phyloP scores from a whole-genome alignment of 2,113 vertebrate genomes.

The Hippotragus niger region DNA sequence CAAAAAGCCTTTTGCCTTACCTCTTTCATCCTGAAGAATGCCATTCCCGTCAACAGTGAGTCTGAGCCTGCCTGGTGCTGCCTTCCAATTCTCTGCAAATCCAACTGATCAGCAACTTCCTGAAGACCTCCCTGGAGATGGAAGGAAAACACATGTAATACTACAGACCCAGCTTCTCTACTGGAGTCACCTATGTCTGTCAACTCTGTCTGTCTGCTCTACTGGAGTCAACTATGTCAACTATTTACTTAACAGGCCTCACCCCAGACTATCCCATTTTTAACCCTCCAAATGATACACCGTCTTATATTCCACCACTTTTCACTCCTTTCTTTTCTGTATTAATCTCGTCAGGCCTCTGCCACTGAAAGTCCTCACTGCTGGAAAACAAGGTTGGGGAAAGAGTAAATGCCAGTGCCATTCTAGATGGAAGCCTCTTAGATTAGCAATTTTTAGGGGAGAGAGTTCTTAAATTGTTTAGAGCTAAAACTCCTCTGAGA shows the following conservation, averaged over 20 bases:
- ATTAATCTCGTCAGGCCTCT: background rate
- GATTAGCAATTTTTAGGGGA: background rate
- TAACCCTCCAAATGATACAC: background rate
- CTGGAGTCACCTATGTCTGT: background rate
- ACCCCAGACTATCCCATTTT: background rate
- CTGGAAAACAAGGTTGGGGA: background rate
- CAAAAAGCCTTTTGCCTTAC: slow-evolving; percentile 74
- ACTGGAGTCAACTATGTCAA: background rate
- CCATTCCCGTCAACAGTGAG: slow-evolving; percentile 97
- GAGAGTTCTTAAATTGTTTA: background rate
- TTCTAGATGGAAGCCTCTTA: background rate
- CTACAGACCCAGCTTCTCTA: background rate
- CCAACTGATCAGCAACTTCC: slow-evolving; percentile 97
- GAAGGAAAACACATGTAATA: background rate
- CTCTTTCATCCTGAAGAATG: slow-evolving; percentile 99
- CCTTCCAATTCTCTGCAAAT: slow-evolving; percentile 95
- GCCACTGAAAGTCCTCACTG: background rate
- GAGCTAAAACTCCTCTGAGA: background rate
- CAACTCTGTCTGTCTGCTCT: background rate
- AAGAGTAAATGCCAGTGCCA: background rate
- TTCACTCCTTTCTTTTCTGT: background rate
- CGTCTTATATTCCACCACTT: background rate
- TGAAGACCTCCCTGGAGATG: slow-evolving; percentile 92
- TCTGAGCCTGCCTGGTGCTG: slow-evolving; percentile 98
- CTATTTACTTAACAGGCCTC: background rate